Conservation (phyloP, 2,888 invertebrate species). For the Agrotis exclamationis region DNA sequence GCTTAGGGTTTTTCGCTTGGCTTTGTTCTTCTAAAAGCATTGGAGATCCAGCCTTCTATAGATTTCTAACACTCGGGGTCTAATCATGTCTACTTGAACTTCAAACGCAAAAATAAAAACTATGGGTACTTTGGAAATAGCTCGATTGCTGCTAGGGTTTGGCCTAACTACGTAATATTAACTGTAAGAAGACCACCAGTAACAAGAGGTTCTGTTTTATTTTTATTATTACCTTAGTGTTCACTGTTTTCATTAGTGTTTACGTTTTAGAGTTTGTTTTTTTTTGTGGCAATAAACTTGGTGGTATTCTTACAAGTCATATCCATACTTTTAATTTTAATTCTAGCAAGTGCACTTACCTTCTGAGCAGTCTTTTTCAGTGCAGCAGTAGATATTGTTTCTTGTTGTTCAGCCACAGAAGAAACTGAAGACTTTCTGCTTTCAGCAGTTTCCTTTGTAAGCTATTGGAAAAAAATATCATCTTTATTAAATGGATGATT, state of each 20-base stretch:
- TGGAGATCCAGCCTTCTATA: slow-evolving; percentile 36
- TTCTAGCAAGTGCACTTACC: slow-evolving; percentile 71
- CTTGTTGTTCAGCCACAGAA: slow-evolving; percentile 83
- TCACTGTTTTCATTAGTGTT: neutral
- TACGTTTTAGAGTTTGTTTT: neutral
- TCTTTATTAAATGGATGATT: too few species aligned
- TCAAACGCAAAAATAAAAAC: slow-evolving; percentile 35
- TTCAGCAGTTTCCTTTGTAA: slow-evolving; percentile 88
- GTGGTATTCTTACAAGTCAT: slow-evolving; percentile 26
- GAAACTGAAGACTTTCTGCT: slow-evolving; percentile 88
- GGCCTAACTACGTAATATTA: slow-evolving; percentile 37
- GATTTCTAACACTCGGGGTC: slow-evolving; percentile 44
- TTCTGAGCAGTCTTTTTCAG: slow-evolving; percentile 84
- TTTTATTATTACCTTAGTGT: neutral
- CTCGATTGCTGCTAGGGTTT: slow-evolving; percentile 51
- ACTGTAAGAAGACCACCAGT: slow-evolving; percentile 26
- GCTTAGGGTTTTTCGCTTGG: slow-evolving; percentile 32
- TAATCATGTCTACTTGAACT: slow-evolving; percentile 36
- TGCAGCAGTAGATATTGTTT: slow-evolving; percentile 70
- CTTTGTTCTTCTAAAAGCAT: slow-evolving; percentile 53
- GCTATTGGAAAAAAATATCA: slow-evolving; percentile 65
- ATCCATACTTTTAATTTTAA: neutral
- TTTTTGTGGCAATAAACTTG: neutral
- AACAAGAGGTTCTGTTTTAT: neutral
- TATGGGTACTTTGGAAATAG: slow-evolving; percentile 35